phyloP scores from a whole-genome alignment of 2,888 invertebrate species.

The Drosophila phalerata region DNA sequence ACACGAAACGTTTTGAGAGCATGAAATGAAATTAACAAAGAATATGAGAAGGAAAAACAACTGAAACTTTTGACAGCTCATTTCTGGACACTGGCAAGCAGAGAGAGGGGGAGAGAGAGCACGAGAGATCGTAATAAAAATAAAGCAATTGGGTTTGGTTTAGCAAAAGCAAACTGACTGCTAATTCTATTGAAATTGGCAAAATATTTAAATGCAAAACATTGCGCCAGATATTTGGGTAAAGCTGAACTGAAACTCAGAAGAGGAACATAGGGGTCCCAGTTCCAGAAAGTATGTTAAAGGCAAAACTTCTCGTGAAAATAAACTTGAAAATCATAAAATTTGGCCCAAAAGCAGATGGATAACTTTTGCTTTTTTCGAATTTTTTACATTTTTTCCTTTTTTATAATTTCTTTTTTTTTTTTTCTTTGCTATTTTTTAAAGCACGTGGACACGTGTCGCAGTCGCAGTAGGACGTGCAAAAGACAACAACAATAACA shows the following conservation, averaged over 20 bases:
- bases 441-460: conserved; percentile 51
- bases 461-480: conserved; percentile 29
- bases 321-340: conserved; percentile 41
- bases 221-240: conserved; percentile 37
- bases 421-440: conserved; percentile 17
- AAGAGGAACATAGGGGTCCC: neutral
- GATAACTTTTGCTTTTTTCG: conserved; percentile 28
- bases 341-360: conserved; percentile 37
- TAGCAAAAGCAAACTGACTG: conserved; percentile 29
- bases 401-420: neutral
- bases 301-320: conserved; percentile 25
- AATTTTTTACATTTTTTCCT: neutral
- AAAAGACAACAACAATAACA: conserved; percentile 41
- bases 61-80: conserved; percentile 7
- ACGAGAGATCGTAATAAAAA: neutral
- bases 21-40: conserved; percentile 25
- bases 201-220: conserved; percentile 66
- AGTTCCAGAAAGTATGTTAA: conserved; percentile 16
- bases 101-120: neutral
- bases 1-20: conserved; percentile 60
- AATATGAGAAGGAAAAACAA: conserved; percentile 4
- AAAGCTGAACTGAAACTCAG: neutral
- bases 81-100: neutral
- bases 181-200: conserved; percentile 46
- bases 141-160: neutral